Evolutionary conservation across 1,140 invertebrate genomes (phyloP).

Genomic region (Sycophila sp.): DNA sequence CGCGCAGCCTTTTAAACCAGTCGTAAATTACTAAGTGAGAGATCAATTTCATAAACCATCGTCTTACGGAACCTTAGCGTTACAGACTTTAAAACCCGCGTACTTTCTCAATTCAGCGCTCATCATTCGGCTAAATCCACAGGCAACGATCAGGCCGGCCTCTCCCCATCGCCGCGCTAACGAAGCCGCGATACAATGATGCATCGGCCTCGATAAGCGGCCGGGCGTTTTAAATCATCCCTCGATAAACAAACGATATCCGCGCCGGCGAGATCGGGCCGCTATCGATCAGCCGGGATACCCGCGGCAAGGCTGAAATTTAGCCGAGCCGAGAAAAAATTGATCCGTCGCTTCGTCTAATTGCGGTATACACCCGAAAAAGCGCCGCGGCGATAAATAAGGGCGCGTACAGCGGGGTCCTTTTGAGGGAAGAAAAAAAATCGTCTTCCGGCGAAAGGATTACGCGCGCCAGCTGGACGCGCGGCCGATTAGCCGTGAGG

Average conservation of each 20-base stretch:
- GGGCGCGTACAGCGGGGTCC: neutral
- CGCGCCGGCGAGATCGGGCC: neutral
- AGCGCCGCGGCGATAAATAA: constrained; percentile 17
- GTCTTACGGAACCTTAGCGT: no score
- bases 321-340: constrained; percentile 12
- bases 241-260: constrained; percentile 23
- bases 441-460: constrained; percentile 35
- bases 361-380: neutral
- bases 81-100: no score
- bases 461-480: neutral
- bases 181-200: constrained; percentile 22
- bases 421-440: constrained; percentile 13
- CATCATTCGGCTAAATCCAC: no score
- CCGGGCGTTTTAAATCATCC: constrained; percentile 20
- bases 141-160: neutral
- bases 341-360: neutral
- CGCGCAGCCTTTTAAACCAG: no score
- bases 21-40: no score
- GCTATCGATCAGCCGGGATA: constrained; percentile 8
- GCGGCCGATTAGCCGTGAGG: constrained; percentile 43
- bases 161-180: neutral
- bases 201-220: constrained; percentile 27
- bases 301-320: constrained; percentile 22
- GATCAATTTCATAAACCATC: no score
- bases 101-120: no score